Percentiles rank a stretch among this genome's conserved stretches.
phyloP scores from a whole-genome alignment of 2,888 invertebrate species.

The Microplitis manilae region DNA sequence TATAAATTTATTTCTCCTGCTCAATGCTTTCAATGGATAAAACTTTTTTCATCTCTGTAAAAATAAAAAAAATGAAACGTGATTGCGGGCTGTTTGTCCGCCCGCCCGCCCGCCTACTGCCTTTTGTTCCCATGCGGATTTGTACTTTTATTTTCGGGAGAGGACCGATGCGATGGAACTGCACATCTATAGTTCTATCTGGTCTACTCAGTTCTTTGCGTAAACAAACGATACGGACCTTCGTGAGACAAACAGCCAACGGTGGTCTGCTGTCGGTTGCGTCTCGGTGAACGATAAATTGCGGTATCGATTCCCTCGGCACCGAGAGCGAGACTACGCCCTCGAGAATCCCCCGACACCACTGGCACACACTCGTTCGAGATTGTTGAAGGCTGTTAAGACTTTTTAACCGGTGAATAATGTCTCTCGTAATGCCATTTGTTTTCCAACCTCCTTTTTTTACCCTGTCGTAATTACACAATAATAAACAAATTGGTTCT shows the following conservation, averaged over 20 bases:
- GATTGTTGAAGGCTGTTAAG: conserved; percentile 22
- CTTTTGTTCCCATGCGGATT: neutral
- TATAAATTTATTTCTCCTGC: too few species aligned
- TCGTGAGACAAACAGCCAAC: conserved; percentile 47
- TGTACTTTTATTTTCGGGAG: neutral
- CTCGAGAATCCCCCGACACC: conserved; percentile 17
- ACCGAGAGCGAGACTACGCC: conserved; percentile 35
- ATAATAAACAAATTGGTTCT: neutral
- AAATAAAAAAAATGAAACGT: neutral
- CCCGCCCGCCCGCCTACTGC: neutral
- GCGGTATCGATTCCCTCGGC: conserved; percentile 49
- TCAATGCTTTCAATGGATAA: too few species aligned
- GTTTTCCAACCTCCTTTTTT: neutral
- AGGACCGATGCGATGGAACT: neutral
- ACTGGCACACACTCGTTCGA: conserved; percentile 22
- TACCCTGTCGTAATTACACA: neutral
- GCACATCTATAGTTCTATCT: neutral
- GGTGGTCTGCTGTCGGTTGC: conserved; percentile 47
- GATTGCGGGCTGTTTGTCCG: neutral
- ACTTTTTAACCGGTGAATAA: conserved; percentile 4
- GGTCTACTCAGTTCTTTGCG: conserved; percentile 7
- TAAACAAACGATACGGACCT: conserved; percentile 21
- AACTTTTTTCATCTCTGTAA: too few species aligned
- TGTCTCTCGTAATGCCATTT: neutral
- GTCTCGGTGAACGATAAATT: conserved; percentile 50